Percentiles rank a stretch among this genome's conserved stretches.
phyloP scores from a whole-genome alignment of 2,797 vertebrate species.

The Microchirus variegatus region DNA sequence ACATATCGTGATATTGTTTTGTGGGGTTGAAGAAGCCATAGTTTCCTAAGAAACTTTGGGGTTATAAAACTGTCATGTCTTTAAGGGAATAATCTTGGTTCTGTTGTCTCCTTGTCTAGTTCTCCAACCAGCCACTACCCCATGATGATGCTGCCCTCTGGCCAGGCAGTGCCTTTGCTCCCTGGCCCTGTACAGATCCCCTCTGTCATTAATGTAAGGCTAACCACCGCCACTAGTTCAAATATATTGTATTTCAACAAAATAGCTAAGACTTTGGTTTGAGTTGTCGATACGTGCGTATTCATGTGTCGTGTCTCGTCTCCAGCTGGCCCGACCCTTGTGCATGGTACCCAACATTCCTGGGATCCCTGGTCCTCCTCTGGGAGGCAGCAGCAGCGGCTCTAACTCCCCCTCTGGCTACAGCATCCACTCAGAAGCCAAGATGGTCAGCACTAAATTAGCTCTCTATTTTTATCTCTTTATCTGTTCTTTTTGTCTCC shows the following conservation, averaged over 20 bases:
- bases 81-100: background rate
- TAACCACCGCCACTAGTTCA: background rate
- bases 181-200: conserved; percentile 93
- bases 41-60: too few species aligned
- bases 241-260: conserved; percentile 7
- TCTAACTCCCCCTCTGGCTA: conserved; percentile 92
- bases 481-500: conserved; percentile 60
- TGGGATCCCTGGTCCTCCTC: conserved; percentile 95
- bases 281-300: conserved; percentile 23
- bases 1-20: too few species aligned
- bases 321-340: conserved; percentile 92
- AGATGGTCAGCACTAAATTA: conserved; percentile 89
- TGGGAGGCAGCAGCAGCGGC: conserved; percentile 89
- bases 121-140: conserved; percentile 93
- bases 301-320: conserved; percentile 46
- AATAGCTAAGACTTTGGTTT: conserved; percentile 12
- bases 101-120: conserved; percentile 67
- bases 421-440: conserved; percentile 91
- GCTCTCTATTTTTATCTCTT: conserved; percentile 66
- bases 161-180: conserved; percentile 91
- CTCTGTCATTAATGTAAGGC: conserved; percentile 94
- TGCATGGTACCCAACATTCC: conserved; percentile 97
- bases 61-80: too few species aligned
- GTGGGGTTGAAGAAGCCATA: too few species aligned
- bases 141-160: conserved; percentile 94